Evolutionary conservation across 2,888 invertebrate genomes (phyloP).

Genomic region (Margaritifera margaritifera): DNA sequence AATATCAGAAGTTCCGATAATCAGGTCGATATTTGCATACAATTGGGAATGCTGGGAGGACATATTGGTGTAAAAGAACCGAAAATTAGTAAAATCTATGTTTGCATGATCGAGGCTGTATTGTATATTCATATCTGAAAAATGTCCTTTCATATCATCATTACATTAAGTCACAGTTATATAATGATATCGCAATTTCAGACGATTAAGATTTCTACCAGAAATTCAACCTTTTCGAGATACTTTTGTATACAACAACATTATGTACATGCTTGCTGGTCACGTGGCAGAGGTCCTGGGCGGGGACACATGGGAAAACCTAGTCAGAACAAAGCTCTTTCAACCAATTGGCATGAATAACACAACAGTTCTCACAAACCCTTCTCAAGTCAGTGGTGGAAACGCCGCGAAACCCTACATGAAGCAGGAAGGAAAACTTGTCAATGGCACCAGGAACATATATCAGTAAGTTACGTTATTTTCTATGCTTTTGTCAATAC

Average conservation of each 20-base stretch:
- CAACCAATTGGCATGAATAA: constrained; percentile 31
- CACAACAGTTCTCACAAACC: constrained; percentile 17
- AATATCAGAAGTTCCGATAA: no score
- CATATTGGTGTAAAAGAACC: no score
- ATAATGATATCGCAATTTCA: constrained; percentile 11
- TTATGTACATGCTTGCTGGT: constrained; percentile 32
- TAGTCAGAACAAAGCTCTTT: constrained; percentile 27
- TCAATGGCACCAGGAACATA: constrained; percentile 15
- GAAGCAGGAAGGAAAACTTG: constrained; percentile 13
- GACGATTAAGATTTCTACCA: constrained; percentile 37
- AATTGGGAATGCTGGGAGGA: no score
- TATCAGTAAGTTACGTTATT: constrained; percentile 12
- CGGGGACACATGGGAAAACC: constrained; percentile 27
- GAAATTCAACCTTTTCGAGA: constrained; percentile 26
- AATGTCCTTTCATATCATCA: no score
- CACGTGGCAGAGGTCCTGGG: constrained; percentile 37
- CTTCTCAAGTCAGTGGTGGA: constrained; percentile 10
- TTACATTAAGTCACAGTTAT: no score
- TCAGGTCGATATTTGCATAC: no score
- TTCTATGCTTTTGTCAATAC: no score
- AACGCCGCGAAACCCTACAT: constrained; percentile 25
- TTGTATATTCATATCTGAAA: no score
- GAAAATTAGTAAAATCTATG: no score
- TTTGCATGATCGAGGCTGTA: no score
- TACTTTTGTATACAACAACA: constrained; percentile 33